Evolutionary conservation across 2,888 invertebrate genomes (phyloP), one percentile per base, ranked within the genome.

Genomic region (Drosophila koepferae): DNA sequence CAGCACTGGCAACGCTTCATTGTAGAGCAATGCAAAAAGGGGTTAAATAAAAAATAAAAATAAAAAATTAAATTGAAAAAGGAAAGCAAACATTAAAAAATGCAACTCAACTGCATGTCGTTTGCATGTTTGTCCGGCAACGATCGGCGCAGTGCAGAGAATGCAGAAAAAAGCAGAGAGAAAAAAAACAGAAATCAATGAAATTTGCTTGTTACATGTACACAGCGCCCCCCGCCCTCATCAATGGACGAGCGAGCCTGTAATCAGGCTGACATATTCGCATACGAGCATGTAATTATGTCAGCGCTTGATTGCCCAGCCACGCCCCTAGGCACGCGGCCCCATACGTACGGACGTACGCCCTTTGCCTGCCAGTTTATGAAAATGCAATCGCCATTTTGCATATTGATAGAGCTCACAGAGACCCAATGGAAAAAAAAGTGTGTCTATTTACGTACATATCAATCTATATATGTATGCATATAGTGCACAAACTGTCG

Each of bases 211-310:
- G 80, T 80, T 80, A 74, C 63, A 74, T 63, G 63, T 66, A 54
- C 56, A 46, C 60, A 18, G 23, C 58, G 64, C 23, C 28, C 2
- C 44, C 20, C 28, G 6, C 55, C 44, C 34, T 14, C 23, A 36
- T 34, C 66, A 62, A 43, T 65, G 68, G 53, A 66, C 61, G 53
- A 67, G 67, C 67, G 61, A 63, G 75, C 63, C 82, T 65, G 79
- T 83, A 83, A 86, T 86, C 83, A 83, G 79, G 34, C 74, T 72
- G 83, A 74, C 82, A 84, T 71, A 76, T 78, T 63, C 66, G 76
- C 49, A 64, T 68, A 51, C 74, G 74, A 81, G 72, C 80, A 78
- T 81, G 82, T 82, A 84, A 84, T 84, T 84, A 84, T 86, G 83
- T 80, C 85, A 83, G 83, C 77, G 72, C 74, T 75, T 82, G 86